Conservation (phyloP, 2,113 vertebrate genomes). For the Zapornia atra region DNA sequence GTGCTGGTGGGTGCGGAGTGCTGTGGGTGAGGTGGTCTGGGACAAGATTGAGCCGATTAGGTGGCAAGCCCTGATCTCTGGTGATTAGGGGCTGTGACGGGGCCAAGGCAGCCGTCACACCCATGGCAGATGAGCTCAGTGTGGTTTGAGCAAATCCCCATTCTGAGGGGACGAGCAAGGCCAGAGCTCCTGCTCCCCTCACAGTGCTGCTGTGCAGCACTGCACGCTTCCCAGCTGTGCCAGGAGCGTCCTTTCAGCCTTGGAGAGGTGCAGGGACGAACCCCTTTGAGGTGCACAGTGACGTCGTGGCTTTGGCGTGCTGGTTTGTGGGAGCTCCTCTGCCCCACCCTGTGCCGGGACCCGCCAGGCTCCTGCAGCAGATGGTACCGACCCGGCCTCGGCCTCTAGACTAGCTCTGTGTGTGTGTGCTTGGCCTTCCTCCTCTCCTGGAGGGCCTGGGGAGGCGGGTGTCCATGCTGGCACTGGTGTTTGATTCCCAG, state of each 20-base stretch:
- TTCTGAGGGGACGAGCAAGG: rapidly evolving
- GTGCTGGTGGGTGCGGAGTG: rapidly evolving
- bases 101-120: neutral
- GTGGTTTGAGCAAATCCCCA: neutral
- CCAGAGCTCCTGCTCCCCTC: neutral
- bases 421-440: neutral
- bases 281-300: neutral
- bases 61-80: neutral
- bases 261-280: neutral
- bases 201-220: rapidly evolving
- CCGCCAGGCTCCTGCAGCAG: rapidly evolving
- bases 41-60: neutral
- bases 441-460: neutral
- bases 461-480: rapidly evolving
- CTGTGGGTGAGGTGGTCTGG: neutral
- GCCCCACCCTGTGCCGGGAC: rapidly evolving
- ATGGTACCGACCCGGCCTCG: neutral
- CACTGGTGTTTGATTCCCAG: neutral
- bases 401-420: neutral
- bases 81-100: neutral
- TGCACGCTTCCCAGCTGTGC: rapidly evolving
- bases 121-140: neutral
- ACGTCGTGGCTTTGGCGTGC: rapidly evolving
- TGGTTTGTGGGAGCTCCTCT: neutral
- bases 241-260: rapidly evolving